Conservation (phyloP, 2,797 vertebrate species). For the Diplodus puntazzo region DNA sequence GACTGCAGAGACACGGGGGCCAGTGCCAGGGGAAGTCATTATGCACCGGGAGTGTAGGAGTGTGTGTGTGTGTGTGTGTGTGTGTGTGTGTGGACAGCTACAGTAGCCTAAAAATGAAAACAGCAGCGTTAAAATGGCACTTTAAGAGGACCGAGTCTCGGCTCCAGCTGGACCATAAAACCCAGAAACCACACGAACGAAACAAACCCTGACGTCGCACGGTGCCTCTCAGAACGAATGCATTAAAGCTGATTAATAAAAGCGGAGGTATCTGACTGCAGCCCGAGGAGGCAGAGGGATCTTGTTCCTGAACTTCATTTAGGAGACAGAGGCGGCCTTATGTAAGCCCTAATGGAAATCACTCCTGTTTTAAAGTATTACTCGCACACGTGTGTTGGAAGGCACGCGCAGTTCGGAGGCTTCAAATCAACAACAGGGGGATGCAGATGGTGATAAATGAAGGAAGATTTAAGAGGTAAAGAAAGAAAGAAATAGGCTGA, state of each 20-base stretch:
- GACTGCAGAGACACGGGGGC: constrained; percentile 63
- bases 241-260: constrained; percentile 68
- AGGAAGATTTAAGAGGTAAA: constrained; percentile 1
- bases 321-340: constrained; percentile 66
- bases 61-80: constrained; percentile 25
- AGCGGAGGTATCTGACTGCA: constrained; percentile 53
- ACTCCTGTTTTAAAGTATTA: constrained; percentile 59
- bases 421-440: constrained; percentile 20
- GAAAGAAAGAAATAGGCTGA: constrained; percentile 1
- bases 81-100: constrained; percentile 65
- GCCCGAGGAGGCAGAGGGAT: constrained; percentile 52
- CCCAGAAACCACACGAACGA: constrained; percentile 58
- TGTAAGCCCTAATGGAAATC: constrained; percentile 70
- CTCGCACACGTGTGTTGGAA: constrained; percentile 47
- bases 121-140: constrained; percentile 52
- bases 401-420: constrained; percentile 17
- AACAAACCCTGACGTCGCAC: constrained; percentile 31
- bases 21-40: constrained; percentile 77
- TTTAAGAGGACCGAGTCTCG: constrained; percentile 58
- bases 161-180: constrained; percentile 65
- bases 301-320: constrained; percentile 66
- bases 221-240: constrained; percentile 42
- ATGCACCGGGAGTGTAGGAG: constrained; percentile 33
- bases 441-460: constrained; percentile 10
- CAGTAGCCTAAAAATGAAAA: constrained; percentile 69